Percentiles rank a stretch among this genome's conserved stretches.
phyloP scores from a whole-genome alignment of 2,888 invertebrate genomes.

The Callimorpha dominula region DNA sequence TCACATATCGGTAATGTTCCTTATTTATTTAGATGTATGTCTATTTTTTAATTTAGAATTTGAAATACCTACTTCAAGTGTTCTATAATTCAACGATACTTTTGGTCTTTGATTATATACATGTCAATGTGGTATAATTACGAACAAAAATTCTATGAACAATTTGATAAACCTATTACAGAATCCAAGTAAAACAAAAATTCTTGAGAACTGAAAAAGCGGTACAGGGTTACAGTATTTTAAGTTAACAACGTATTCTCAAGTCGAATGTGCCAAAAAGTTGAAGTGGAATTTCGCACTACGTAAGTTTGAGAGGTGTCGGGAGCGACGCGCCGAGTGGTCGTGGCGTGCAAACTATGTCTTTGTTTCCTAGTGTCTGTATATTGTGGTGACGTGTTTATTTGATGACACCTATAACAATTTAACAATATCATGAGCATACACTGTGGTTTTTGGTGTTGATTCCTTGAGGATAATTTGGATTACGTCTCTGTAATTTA shows the following conservation, averaged over 20 bases:
- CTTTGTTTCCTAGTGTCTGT: slow-evolving; percentile 63
- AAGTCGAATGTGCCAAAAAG: slow-evolving; percentile 46
- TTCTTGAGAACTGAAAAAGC: background rate
- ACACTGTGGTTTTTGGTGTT: slow-evolving; percentile 2
- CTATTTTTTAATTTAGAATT: too few relatives aligned
- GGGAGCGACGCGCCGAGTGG: slow-evolving; percentile 64
- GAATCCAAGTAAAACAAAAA: background rate
- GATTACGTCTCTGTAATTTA: background rate
- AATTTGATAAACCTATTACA: background rate
- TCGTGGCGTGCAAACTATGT: slow-evolving; percentile 71
- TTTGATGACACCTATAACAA: slow-evolving; percentile 59
- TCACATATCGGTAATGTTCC: background rate
- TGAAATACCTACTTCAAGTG: too few relatives aligned
- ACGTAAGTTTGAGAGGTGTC: slow-evolving; percentile 70
- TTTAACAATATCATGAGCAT: slow-evolving; percentile 45
- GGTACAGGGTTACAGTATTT: slow-evolving; percentile 15
- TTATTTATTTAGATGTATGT: too few relatives aligned
- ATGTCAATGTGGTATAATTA: too few relatives aligned
- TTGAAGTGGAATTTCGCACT: slow-evolving; percentile 52
- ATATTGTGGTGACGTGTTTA: slow-evolving; percentile 62
- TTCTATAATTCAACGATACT: too few relatives aligned
- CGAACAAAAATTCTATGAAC: background rate
- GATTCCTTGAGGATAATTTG: background rate
- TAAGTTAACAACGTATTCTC: slow-evolving; percentile 26
- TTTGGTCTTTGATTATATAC: too few relatives aligned